phyloP scores from a whole-genome alignment of 1,140 invertebrate genomes.

The Phymastichus coffea region DNA sequence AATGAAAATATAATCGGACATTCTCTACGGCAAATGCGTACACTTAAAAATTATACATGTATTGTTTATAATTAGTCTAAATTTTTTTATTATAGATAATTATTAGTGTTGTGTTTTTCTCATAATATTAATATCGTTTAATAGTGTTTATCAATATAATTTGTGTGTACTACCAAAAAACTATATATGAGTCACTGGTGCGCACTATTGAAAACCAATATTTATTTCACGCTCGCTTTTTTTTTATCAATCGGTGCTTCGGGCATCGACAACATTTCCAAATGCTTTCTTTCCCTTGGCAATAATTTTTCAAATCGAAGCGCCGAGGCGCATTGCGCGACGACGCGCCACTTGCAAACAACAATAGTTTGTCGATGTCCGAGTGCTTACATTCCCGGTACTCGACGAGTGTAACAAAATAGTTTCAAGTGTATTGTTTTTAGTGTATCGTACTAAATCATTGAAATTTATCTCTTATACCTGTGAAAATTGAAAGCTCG shows the following conservation, averaged over 20 bases:
- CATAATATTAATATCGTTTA: slow-evolving; percentile 13
- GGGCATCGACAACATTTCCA: not conserved
- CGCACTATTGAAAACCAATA: slow-evolving; percentile 21
- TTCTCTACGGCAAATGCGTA: slow-evolving; percentile 9
- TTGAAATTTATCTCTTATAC: not conserved
- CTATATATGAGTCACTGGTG: slow-evolving; percentile 12
- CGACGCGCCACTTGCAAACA: not conserved
- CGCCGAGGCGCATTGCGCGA: too few relatives aligned
- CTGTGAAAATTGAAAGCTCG: slow-evolving; percentile 10
- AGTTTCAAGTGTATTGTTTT: slow-evolving; percentile 1
- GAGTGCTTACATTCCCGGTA: not conserved
- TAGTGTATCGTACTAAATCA: not conserved
- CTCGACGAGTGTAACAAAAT: slow-evolving; percentile 18
- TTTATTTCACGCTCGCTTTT: slow-evolving; percentile 1
- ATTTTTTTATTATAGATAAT: slow-evolving; percentile 9
- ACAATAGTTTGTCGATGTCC: not conserved
- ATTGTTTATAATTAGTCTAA: slow-evolving; percentile 21
- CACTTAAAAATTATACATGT: slow-evolving; percentile 23
- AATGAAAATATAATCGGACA: slow-evolving; percentile 17
- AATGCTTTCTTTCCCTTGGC: too few relatives aligned
- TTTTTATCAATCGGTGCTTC: not conserved
- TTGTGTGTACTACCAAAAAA: slow-evolving; percentile 21
- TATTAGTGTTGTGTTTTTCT: slow-evolving; percentile 18
- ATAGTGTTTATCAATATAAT: slow-evolving; percentile 20
- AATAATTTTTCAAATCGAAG: too few relatives aligned